Base-by-base conservation (phyloP, 2,113 vertebrate species). In the Heloderma charlesbogerti region DNA sequence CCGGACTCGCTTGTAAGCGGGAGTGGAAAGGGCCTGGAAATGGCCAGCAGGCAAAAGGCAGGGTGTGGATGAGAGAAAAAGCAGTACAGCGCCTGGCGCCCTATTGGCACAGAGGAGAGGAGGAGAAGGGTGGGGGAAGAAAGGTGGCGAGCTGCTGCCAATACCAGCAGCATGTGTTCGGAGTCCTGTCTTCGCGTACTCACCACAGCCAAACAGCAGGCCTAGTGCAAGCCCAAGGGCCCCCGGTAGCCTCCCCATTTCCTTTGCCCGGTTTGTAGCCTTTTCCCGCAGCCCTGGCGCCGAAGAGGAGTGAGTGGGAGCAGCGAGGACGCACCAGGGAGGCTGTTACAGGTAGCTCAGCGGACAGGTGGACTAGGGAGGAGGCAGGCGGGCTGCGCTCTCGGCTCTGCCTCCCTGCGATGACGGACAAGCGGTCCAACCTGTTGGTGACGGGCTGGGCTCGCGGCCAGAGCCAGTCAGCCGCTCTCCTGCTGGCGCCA, bases 331-430 rank as follows among this genome's bases (percentile, higher is more conserved):
- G 45, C 2, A n/a, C 12, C 74, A 25, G 48, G 20, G 20, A 37
- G 1, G 57, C 6, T 90, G 40, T 18, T 29, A 0, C 31, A 78
- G 83, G 74, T 29, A 86, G 74, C 22, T 60, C 34, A 9, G 74
- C n/a, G 22, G 74, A 27, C 89, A 90, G 89, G 89, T 86, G 84
- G 22, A 90, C n/a, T 90, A 84, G 45, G 48, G 79, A 71, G 63
- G 60, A 3, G 34, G 43, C 45, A 51, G 45, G 45, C 45, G 7
- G 60, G 45, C 45, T 1, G 63, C 15, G 15, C 29, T 29, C 75
- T 5, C 25, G 89, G 60, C 74, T 78, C 45, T 67, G n/a, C 72
- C 89, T 67, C 63, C 45, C 7, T 8, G 34, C 34, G 37, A 6
- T 67, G 74, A 89, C 27, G 60, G 83, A 86, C 89, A 84, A 84